phyloP scores from a whole-genome alignment of 2,888 invertebrate species.

The Synanthedon myopaeformis region DNA sequence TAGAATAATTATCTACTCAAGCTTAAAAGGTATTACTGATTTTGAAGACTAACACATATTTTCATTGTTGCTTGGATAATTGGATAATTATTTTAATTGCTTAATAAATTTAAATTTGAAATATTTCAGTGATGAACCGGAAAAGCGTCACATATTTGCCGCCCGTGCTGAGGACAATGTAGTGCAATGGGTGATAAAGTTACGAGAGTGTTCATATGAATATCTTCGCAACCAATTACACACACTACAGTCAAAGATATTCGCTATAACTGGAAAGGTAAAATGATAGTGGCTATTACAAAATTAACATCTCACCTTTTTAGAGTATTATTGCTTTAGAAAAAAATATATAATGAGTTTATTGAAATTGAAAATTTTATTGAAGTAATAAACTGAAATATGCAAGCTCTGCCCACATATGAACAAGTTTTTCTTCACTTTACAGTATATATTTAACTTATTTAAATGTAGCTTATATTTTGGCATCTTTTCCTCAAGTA shows the following conservation, averaged over 20 bases:
- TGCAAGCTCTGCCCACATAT: too few species aligned
- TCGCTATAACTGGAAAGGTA: slow-evolving; percentile 76
- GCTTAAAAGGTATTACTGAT: too few species aligned
- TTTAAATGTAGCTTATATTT: too few species aligned
- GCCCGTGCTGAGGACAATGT: slow-evolving; percentile 78
- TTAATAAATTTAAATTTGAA: too few species aligned
- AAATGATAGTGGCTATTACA: not conserved
- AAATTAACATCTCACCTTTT: not conserved
- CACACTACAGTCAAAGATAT: slow-evolving; percentile 75
- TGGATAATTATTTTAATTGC: too few species aligned
- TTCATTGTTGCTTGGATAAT: too few species aligned
- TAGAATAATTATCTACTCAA: too few species aligned
- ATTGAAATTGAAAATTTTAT: not conserved
- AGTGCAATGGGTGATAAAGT: slow-evolving; percentile 76
- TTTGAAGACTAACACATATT: too few species aligned
- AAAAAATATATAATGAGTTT: not conserved
- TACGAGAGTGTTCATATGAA: slow-evolving; percentile 79
- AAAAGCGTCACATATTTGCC: slow-evolving; percentile 77
- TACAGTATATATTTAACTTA: too few species aligned
- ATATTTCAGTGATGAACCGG: slow-evolving; percentile 67
- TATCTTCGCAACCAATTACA: slow-evolving; percentile 74
- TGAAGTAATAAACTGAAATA: too few species aligned
- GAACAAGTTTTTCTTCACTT: too few species aligned
- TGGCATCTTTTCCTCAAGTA: too few species aligned
- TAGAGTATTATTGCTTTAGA: not conserved